phyloP scores from a whole-genome alignment of 2,888 invertebrate species.

The Heliconius ethilla region DNA sequence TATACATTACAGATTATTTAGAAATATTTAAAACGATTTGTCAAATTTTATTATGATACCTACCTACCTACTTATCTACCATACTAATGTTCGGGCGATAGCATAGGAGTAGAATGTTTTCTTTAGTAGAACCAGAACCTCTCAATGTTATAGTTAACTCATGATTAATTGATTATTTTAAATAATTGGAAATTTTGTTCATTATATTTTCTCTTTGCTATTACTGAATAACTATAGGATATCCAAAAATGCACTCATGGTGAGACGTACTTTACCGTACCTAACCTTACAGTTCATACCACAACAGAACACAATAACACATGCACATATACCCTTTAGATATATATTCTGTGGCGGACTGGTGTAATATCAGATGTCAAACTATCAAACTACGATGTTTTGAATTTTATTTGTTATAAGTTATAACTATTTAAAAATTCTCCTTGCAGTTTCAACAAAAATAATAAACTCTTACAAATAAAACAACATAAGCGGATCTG shows the following conservation, averaged over 20 bases:
- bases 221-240: too few species aligned
- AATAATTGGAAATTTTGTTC: neutral
- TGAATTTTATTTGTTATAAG: neutral
- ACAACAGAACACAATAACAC: too few species aligned
- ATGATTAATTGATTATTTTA: neutral
- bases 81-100: too few species aligned
- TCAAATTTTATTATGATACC: neutral
- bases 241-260: neutral
- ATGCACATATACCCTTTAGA: too few species aligned
- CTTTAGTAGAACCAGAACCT: neutral
- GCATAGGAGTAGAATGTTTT: neutral
- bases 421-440: neutral
- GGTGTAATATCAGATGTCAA: neutral
- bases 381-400: conserved; percentile 11
- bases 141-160: neutral
- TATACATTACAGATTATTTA: conserved; percentile 7
- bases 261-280: too few species aligned
- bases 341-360: too few species aligned
- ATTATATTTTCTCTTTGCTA: too few species aligned
- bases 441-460: neutral
- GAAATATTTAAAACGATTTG: neutral
- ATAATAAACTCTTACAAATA: neutral
- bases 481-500: neutral
- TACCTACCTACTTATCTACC: too few species aligned
- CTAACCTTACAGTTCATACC: too few species aligned